Conservation (phyloP, 2,888 invertebrate species). For the Abscondita cerata region DNA sequence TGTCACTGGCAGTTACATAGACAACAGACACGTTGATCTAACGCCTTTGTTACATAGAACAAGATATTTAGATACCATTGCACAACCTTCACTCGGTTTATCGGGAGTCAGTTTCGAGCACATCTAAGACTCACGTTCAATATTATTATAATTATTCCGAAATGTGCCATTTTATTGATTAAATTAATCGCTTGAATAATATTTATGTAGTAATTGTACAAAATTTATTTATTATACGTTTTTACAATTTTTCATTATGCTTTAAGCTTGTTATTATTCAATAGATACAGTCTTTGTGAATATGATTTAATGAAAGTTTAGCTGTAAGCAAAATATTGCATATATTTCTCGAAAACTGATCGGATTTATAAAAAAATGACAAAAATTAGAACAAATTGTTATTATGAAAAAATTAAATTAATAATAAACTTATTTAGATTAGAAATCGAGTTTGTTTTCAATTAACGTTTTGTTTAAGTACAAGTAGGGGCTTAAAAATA, state of each 20-base stretch:
- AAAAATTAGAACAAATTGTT: no score
- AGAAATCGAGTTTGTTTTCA: no score
- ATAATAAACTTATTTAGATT: no score
- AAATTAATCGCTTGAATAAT: background rate
- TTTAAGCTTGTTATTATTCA: background rate
- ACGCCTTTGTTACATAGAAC: constrained; percentile 62
- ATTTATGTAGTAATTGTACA: no score
- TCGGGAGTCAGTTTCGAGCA: constrained; percentile 80
- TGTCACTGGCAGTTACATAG: constrained; percentile 70
- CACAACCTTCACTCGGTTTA: constrained; percentile 68
- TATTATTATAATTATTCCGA: background rate
- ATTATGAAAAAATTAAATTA: no score
- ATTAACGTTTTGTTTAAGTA: no score
- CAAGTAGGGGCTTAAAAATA: no score
- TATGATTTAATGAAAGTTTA: no score
- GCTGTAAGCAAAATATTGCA: no score
- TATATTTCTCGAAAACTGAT: no score
- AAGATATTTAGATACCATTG: constrained; percentile 47
- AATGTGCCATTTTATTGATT: background rate
- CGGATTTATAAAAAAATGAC: no score
- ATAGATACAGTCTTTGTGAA: background rate
- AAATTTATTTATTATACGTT: background rate
- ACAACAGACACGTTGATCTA: constrained; percentile 75
- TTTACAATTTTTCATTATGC: background rate
- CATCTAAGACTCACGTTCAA: constrained; percentile 64